phyloP scores from a whole-genome alignment of 1,140 invertebrate species.

The Macrotrachela quadricornifera region DNA sequence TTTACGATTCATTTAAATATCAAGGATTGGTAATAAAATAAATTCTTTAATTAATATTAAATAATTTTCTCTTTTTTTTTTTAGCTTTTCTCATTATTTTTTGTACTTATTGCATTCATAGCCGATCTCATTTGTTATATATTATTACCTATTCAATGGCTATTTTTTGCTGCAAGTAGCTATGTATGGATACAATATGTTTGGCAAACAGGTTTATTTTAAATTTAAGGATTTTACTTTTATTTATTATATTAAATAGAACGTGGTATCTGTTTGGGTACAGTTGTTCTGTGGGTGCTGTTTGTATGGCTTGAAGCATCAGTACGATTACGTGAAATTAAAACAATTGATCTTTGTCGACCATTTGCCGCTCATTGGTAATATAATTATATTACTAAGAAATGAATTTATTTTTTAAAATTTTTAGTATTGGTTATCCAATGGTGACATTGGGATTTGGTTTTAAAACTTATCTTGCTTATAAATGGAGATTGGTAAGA shows the following conservation, averaged over 20 bases:
- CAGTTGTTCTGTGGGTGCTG: slow-evolving; percentile 73
- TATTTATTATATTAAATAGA: slow-evolving; percentile 34
- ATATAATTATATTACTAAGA: slow-evolving; percentile 14
- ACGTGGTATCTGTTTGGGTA: slow-evolving; percentile 76
- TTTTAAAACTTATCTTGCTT: slow-evolving; percentile 78
- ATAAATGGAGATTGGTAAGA: slow-evolving; percentile 50
- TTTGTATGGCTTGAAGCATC: slow-evolving; percentile 86
- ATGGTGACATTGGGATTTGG: slow-evolving; percentile 87
- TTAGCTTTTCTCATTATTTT: slow-evolving; percentile 91
- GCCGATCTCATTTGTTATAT: slow-evolving; percentile 97
- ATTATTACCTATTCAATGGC: slow-evolving; percentile 91
- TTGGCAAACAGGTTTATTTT: slow-evolving; percentile 70
- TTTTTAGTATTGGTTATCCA: slow-evolving; percentile 70
- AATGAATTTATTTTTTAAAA: not conserved
- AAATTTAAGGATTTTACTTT: not conserved
- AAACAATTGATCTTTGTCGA: slow-evolving; percentile 73
- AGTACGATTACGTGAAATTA: slow-evolving; percentile 59
- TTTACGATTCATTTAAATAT: slow-evolving; percentile 83
- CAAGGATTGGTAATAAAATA: slow-evolving; percentile 70
- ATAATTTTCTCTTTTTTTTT: slow-evolving; percentile 22
- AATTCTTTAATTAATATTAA: not conserved
- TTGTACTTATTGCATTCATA: slow-evolving; percentile 87
- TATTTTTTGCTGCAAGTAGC: slow-evolving; percentile 89
- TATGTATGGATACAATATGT: slow-evolving; percentile 98
- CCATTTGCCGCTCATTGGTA: slow-evolving; percentile 95